Percentiles rank a stretch among this genome's conserved stretches.
Evolutionary conservation across 1,140 invertebrate species (phyloP).

Genomic region (Drosophila mauritiana): DNA sequence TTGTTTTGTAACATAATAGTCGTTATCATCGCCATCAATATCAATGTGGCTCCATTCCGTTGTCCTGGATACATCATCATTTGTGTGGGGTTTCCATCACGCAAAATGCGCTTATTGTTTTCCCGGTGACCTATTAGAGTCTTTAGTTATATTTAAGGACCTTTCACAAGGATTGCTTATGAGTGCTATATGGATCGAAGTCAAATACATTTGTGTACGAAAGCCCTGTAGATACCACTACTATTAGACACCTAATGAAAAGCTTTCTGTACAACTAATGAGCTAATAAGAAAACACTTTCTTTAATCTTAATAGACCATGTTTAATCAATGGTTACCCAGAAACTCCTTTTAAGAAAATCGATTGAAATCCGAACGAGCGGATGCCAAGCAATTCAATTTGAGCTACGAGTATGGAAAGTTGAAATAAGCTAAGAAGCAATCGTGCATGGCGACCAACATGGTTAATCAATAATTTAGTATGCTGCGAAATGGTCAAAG

Average conservation of each 20-base stretch:
- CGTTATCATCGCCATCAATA: slow-evolving; percentile 30
- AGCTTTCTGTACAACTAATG: not conserved
- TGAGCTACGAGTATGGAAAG: slow-evolving; percentile 22
- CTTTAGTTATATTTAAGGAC: not conserved
- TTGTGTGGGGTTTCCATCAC: slow-evolving; percentile 8
- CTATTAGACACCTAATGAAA: not conserved
- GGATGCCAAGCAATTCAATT: slow-evolving; percentile 47
- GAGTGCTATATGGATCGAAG: not conserved
- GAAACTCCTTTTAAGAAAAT: slow-evolving; percentile 2
- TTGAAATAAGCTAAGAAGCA: slow-evolving; percentile 30
- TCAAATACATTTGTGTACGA: no score
- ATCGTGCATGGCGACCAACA: slow-evolving; percentile 39
- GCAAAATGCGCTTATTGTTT: slow-evolving; percentile 16
- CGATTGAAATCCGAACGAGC: slow-evolving; percentile 48
- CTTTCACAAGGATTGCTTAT: not conserved
- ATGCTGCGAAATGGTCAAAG: slow-evolving; percentile 38
- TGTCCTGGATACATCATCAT: slow-evolving; percentile 11
- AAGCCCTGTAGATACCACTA: no score
- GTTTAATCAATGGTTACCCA: not conserved
- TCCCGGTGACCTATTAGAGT: not conserved
- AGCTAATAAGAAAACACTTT: not conserved
- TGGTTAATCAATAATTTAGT: slow-evolving; percentile 79
- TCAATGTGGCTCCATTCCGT: slow-evolving; percentile 16
- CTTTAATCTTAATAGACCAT: slow-evolving; percentile 3
- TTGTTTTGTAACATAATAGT: slow-evolving; percentile 4